Base-by-base conservation (phyloP, 2,888 invertebrate species). In the Oxyteleia sp. region DNA sequence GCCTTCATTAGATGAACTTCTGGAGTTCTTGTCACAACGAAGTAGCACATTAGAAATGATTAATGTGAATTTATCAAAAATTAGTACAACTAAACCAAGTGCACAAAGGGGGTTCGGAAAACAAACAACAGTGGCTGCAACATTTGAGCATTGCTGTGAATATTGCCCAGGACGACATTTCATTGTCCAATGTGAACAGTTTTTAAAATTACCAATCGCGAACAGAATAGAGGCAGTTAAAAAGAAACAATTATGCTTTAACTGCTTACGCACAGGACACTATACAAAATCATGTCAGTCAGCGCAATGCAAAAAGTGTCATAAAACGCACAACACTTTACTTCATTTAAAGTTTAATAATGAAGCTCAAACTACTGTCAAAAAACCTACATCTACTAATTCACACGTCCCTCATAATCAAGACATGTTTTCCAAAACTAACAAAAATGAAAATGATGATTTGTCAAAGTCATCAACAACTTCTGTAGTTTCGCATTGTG, bases 71-170 rank as follows among this genome's bases (percentile, higher is more conserved):
- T 15, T 2, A 15, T 15, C 45, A n/a, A 45, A 45, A 15, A 15
- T 16, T 7, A 45, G 15, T 16, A 10, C 41, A 41, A 41, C 13
- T 13, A 41, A 41, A 13, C 15, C 45, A 45, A 45, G 15, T n/a
- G 16, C 16, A 15, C 45, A 7, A 45, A n/a, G 15, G 16, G 7
- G 15, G 45, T 45, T 15, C 7, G 45, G 16, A 15, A 45, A 16
- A 15, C n/a, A 16, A 38, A 57, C 11, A 32, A 57, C 18, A 7
- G 55, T 53, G 11, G 53, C 55, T 35, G 15, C 35, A 35, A 38
- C 55, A 26, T 5, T 57, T 23, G 18, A 57, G 11, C 35, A 38
- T 35, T 38, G 16, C 16, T 57, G 55, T 38, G 55, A 57, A 57
- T 20, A 38, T 38, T 57, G 55, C 13, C 16, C 15, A 35, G 55